Conservation (phyloP, 2,113 vertebrate genomes). For the Piprites chloris region DNA sequence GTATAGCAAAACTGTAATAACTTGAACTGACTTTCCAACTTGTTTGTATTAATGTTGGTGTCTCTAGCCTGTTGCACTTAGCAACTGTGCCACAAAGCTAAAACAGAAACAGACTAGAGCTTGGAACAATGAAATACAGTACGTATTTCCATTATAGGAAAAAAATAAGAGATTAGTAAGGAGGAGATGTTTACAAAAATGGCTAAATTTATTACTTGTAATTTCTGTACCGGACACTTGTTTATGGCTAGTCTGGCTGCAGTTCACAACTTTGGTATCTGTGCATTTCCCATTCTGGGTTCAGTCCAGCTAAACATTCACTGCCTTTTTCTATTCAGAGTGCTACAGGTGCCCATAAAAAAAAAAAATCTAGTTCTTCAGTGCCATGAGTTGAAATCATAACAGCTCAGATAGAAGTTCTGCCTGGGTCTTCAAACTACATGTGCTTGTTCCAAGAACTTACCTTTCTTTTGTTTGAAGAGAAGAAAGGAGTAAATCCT, state of each 20-base stretch:
- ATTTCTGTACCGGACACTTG: slow-evolving; percentile 36
- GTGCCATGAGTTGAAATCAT: slow-evolving; percentile 57
- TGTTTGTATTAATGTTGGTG: slow-evolving; percentile 29
- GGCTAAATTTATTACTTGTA: slow-evolving; percentile 34
- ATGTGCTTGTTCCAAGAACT: background rate
- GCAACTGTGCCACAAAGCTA: slow-evolving; percentile 63
- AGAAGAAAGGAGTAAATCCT: background rate
- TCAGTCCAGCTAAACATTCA: slow-evolving; percentile 25
- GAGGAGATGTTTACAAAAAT: slow-evolving; percentile 56
- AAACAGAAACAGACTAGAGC: slow-evolving; percentile 53
- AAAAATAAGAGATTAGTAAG: slow-evolving; percentile 17
- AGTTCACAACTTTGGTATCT: slow-evolving; percentile 14
- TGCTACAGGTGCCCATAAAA: slow-evolving; percentile 31
- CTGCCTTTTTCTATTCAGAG: slow-evolving; percentile 39
- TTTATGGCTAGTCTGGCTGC: slow-evolving; percentile 42
- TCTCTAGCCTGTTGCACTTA: slow-evolving; percentile 51
- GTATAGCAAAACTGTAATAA: slow-evolving; percentile 23
- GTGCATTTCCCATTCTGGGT: slow-evolving; percentile 25
- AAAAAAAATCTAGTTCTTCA: background rate
- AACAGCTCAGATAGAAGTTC: background rate
- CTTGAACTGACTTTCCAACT: slow-evolving; percentile 35
- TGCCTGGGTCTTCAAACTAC: slow-evolving; percentile 5
- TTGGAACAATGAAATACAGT: slow-evolving; percentile 50
- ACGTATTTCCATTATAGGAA: slow-evolving; percentile 37
- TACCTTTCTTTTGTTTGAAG: background rate